Evolutionary conservation across 53 echinoderm and acorn worm species (phyloP).

Genomic region (Paelopatides confundens): DNA sequence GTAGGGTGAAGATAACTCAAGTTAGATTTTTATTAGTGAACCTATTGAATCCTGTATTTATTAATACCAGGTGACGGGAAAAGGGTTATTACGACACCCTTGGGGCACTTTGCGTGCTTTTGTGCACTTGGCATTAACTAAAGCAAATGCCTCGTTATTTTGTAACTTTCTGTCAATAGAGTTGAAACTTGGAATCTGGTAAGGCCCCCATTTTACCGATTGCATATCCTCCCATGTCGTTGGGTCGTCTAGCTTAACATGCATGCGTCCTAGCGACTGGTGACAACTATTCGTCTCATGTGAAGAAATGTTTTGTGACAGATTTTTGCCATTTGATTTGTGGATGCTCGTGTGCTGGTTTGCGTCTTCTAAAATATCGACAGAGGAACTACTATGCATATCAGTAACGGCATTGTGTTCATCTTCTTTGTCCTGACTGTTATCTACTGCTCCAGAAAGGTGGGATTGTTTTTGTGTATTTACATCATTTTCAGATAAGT

Average conservation of each 20-base stretch:
- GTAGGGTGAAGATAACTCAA: too few relatives aligned
- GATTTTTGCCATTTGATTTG: neutral
- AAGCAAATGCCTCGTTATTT: slow-evolving; percentile 10
- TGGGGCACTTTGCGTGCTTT: slow-evolving; percentile 1
- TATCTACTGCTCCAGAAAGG: too few relatives aligned
- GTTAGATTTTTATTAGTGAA: too few relatives aligned
- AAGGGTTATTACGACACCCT: slow-evolving; percentile 15
- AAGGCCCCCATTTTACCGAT: neutral
- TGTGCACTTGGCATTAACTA: slow-evolving; percentile 1
- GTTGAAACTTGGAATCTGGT: slow-evolving; percentile 10
- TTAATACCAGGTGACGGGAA: too few relatives aligned
- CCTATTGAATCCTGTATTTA: too few relatives aligned
- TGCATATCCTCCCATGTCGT: neutral
- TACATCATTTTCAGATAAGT: too few relatives aligned
- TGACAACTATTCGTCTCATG: neutral
- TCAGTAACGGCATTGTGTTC: too few relatives aligned
- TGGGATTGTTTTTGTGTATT: too few relatives aligned
- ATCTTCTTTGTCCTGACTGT: too few relatives aligned
- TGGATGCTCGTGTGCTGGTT: neutral
- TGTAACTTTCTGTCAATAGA: slow-evolving; percentile 1
- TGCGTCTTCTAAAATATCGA: neutral
- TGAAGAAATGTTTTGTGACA: neutral
- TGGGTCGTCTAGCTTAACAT: neutral
- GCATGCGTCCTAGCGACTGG: neutral
- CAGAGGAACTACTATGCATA: neutral